Conservation (phyloP, 2,888 invertebrate genomes). For the Muschampia staudingeri region DNA sequence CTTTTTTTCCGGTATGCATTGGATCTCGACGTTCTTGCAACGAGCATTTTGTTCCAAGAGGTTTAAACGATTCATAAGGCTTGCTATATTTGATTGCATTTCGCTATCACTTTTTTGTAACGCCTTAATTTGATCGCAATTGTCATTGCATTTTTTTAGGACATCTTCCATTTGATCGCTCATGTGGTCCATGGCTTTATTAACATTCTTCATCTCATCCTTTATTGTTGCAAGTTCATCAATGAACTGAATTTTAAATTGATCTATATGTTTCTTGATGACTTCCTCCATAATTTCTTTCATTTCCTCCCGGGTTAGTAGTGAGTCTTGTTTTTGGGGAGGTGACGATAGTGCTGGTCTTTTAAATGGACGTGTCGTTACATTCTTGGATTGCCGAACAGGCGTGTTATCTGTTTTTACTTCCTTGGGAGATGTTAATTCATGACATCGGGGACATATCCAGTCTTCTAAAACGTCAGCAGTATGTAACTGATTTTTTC, state of each 20-base stretch:
- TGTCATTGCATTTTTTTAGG: neutral
- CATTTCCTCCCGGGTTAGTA: neutral
- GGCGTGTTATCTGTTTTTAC: neutral
- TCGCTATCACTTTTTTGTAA: neutral
- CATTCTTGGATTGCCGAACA: neutral
- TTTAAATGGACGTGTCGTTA: neutral
- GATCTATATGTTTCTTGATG: neutral
- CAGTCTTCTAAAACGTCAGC: neutral
- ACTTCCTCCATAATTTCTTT: conserved; percentile 2
- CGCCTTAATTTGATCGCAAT: neutral
- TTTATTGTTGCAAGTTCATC: neutral
- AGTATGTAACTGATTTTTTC: neutral
- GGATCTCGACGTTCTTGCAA: neutral
- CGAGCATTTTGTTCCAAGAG: neutral
- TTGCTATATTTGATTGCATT: neutral
- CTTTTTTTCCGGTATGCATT: neutral
- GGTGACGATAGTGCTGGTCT: neutral
- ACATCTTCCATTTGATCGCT: neutral
- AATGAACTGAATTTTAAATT: neutral
- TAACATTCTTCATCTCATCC: neutral
- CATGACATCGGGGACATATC: neutral
- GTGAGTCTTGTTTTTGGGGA: neutral
- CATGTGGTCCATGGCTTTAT: neutral
- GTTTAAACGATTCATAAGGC: neutral
- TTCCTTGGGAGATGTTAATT: neutral